Evolutionary conservation across 2,888 invertebrate species (phyloP).

Genomic region (Polymixis flavicincta): DNA sequence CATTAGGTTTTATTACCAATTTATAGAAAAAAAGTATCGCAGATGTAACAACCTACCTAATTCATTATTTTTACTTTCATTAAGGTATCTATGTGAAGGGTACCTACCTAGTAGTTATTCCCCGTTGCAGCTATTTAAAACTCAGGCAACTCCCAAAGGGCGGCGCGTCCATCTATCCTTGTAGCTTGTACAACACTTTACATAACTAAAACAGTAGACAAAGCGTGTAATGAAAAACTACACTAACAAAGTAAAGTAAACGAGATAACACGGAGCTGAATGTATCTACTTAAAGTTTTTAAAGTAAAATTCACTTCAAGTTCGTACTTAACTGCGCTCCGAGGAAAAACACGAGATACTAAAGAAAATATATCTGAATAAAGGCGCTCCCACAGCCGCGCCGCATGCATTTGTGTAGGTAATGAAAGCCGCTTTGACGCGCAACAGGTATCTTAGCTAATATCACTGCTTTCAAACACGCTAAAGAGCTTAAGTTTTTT

Average conservation of each 20-base stretch:
- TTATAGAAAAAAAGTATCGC: background rate
- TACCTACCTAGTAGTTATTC: background rate
- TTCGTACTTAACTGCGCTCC: constrained; percentile 56
- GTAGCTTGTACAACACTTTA: constrained; percentile 35
- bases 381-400: constrained; percentile 45
- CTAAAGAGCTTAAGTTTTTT: constrained; percentile 61
- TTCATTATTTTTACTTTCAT: constrained; percentile 6
- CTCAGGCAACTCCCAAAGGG: constrained; percentile 25
- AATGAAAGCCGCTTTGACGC: constrained; percentile 63
- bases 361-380: constrained; percentile 62
- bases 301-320: constrained; percentile 59
- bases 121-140: constrained; percentile 39
- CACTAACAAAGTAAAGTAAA: constrained; percentile 58
- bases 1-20: no score
- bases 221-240: constrained; percentile 56
- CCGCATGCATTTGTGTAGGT: constrained; percentile 61
- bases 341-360: constrained; percentile 55
- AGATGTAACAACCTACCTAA: background rate
- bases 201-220: constrained; percentile 42
- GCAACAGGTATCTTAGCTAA: constrained; percentile 71
- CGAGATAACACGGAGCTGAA: constrained; percentile 60
- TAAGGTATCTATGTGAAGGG: constrained; percentile 29
- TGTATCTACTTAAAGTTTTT: constrained; percentile 59
- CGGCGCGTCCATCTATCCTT: constrained; percentile 38
- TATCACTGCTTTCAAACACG: constrained; percentile 57